Percentiles rank a stretch among this genome's conserved stretches.
Evolutionary conservation across 2,113 vertebrate species (phyloP).

Genomic region (Polypterus senegalus): DNA sequence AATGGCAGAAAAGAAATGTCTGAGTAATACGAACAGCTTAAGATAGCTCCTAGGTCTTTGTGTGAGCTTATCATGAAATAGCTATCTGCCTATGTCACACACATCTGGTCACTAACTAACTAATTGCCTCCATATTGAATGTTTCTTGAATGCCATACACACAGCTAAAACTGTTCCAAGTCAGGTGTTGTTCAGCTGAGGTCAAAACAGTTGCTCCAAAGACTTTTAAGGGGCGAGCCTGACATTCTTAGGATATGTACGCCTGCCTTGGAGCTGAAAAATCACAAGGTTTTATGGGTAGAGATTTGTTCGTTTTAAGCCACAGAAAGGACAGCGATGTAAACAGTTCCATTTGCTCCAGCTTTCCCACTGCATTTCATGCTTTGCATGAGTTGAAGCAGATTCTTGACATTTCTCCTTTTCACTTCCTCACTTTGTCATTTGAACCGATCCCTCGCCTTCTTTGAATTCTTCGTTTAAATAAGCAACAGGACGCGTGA

Average conservation of each 20-base stretch:
- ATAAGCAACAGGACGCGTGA: too few species aligned
- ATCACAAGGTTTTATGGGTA: background rate
- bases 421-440: too few species aligned
- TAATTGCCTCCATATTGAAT: slow-evolving; percentile 27
- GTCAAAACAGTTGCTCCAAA: slow-evolving; percentile 7
- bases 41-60: slow-evolving; percentile 9
- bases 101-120: slow-evolving; percentile 28
- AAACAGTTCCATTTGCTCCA: background rate
- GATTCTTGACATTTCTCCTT: too few species aligned
- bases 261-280: background rate
- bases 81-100: slow-evolving; percentile 25
- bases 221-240: slow-evolving; percentile 2
- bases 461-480: too few species aligned
- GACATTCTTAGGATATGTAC: slow-evolving; percentile 11
- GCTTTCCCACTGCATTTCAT: background rate
- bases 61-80: slow-evolving; percentile 25
- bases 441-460: too few species aligned
- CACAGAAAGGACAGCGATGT: background rate
- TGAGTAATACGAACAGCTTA: slow-evolving; percentile 3
- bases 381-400: background rate
- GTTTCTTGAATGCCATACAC: slow-evolving; percentile 16
- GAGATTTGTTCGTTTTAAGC: too few species aligned
- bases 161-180: slow-evolving; percentile 15
- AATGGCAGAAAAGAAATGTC: background rate
- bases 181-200: slow-evolving; percentile 23